These are phyloP conservation scores for Rhogogaster chlorosoma DNA, from an alignment of 2,888 invertebrate species.

Conservation along the genomic window DNA sequence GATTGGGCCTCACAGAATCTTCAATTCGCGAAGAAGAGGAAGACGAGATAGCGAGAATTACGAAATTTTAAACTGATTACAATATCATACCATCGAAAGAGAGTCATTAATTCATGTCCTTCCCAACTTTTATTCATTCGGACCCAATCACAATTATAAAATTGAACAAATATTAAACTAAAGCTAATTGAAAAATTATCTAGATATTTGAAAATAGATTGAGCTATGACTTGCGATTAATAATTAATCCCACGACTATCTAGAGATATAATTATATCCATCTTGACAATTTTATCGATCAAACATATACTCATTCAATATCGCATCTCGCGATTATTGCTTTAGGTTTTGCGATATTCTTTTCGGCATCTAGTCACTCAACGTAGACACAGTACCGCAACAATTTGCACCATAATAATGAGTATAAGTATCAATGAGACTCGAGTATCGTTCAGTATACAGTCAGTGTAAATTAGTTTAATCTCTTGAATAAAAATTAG, in stretches of 20 bases:
- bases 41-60: slow-evolving; percentile 26
- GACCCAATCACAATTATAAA: background rate
- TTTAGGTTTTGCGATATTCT: background rate
- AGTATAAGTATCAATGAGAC: background rate
- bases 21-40: slow-evolving; percentile 69
- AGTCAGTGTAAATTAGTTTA: background rate
- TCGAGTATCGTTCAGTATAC: background rate
- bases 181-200: background rate
- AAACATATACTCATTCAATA: background rate
- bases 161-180: background rate
- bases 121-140: background rate
- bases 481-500: slow-evolving; percentile 16
- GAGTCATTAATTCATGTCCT: background rate
- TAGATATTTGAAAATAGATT: background rate
- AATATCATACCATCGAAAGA: background rate
- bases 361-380: background rate
- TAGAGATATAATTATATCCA: background rate
- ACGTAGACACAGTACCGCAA: background rate
- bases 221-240: background rate
- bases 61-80: slow-evolving; percentile 10
- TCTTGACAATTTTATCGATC: background rate
- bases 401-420: background rate
- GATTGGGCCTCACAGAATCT: slow-evolving; percentile 66
- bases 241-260: background rate
- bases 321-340: background rate